Conservation (phyloP, 2,113 vertebrate genomes). For the Pristiophorus japonicus region DNA sequence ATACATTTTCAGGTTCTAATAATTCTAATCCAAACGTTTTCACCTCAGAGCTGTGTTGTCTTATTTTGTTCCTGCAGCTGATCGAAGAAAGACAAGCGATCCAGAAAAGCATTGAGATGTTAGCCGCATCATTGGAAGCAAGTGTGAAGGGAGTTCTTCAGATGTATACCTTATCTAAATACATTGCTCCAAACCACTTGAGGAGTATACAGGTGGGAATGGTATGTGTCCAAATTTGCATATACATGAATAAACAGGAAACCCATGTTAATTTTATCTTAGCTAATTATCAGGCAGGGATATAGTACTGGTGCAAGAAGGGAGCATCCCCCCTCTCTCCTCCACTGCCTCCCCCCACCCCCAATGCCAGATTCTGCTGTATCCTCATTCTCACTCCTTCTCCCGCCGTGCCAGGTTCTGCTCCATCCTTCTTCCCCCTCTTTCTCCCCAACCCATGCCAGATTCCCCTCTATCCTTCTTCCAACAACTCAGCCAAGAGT, state of each 20-base stretch:
- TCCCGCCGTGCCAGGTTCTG: background rate
- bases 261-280: background rate
- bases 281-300: background rate
- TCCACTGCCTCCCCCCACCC: background rate
- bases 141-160: conserved; percentile 37
- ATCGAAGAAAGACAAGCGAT: background rate
- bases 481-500: background rate
- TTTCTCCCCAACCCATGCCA: background rate
- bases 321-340: background rate
- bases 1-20: too few relatives aligned
- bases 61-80: conserved; percentile 33
- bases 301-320: background rate
- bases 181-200: conserved; percentile 39
- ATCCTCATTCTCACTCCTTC: too few relatives aligned
- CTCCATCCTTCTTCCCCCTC: background rate
- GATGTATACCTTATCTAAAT: background rate
- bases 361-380: background rate
- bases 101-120: background rate
- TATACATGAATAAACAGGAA: background rate
- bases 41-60: background rate
- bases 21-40: background rate
- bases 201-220: conserved; percentile 18
- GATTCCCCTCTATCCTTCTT: background rate
- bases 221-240: background rate
- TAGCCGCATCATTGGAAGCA: conserved; percentile 36